Conservation (phyloP, 2,797 vertebrate genomes). For the Chanos chanos region DNA sequence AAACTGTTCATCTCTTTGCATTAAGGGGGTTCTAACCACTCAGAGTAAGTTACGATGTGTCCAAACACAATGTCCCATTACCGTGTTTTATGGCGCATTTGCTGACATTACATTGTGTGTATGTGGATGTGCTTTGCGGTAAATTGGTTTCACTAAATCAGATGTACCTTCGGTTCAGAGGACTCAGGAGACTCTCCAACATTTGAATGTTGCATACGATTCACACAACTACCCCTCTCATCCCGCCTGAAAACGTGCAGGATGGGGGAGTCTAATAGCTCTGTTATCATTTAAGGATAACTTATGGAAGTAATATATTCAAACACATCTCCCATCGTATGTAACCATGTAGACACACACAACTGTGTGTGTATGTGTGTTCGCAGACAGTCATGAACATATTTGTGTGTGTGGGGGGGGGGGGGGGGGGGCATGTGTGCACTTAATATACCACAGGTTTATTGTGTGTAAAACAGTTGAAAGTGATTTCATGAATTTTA, state of each 20-base stretch:
- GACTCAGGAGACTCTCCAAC: constrained; percentile 68
- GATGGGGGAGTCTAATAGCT: constrained; percentile 70
- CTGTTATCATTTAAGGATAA: constrained; percentile 75
- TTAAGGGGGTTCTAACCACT: constrained; percentile 45
- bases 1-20: constrained; percentile 21
- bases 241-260: constrained; percentile 66
- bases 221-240: constrained; percentile 63
- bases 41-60: constrained; percentile 57
- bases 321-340: constrained; percentile 65
- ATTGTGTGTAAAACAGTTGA: constrained; percentile 6
- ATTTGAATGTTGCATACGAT: constrained; percentile 69
- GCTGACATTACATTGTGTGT: constrained; percentile 70
- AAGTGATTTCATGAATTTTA: background rate
- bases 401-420: constrained; percentile 27
- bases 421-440: constrained; percentile 26
- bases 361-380: constrained; percentile 57
- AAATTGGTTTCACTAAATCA: constrained; percentile 79
- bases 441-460: constrained; percentile 28
- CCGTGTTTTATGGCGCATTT: constrained; percentile 73
- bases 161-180: constrained; percentile 61
- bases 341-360: constrained; percentile 67
- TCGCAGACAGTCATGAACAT: constrained; percentile 53
- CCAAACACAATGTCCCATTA: constrained; percentile 65
- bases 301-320: constrained; percentile 79
- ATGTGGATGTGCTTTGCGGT: constrained; percentile 72